Conservation (phyloP, 2,888 invertebrate species). For the Volucella inflata region DNA sequence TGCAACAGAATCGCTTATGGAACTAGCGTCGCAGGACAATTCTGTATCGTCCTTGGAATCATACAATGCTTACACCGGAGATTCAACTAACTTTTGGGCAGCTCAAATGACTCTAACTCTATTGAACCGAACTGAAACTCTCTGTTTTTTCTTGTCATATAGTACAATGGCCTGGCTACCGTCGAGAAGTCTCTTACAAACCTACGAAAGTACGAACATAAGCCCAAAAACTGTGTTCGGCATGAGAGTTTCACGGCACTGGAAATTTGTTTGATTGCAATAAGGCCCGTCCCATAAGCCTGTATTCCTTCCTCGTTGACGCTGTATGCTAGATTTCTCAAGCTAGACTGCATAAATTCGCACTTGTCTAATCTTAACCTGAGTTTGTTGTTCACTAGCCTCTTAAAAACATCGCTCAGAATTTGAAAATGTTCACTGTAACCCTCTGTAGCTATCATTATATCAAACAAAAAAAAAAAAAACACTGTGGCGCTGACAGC, state of each 20-base stretch:
- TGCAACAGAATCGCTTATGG: no score
- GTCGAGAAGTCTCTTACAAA: conserved; percentile 34
- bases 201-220: conserved; percentile 31
- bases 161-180: conserved; percentile 14
- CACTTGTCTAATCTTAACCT: conserved; percentile 27
- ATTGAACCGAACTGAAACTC: not conserved
- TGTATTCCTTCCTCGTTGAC: conserved; percentile 9
- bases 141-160: conserved; percentile 4
- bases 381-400: conserved; percentile 13
- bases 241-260: conserved; percentile 6
- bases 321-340: conserved; percentile 16
- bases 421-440: conserved; percentile 27
- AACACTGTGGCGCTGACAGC: no score
- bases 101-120: no score
- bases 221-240: conserved; percentile 5
- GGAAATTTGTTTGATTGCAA: conserved; percentile 20
- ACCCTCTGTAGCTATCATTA: conserved; percentile 6
- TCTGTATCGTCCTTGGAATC: no score
- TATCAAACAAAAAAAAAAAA: no score
- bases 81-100: no score
- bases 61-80: no score
- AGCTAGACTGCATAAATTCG: not conserved
- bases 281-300: conserved; percentile 10
- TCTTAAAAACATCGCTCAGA: conserved; percentile 22
- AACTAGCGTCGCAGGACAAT: no score